Conservation (phyloP, 1,140 invertebrate species). For the Pogonomyrmex barbatus region DNA sequence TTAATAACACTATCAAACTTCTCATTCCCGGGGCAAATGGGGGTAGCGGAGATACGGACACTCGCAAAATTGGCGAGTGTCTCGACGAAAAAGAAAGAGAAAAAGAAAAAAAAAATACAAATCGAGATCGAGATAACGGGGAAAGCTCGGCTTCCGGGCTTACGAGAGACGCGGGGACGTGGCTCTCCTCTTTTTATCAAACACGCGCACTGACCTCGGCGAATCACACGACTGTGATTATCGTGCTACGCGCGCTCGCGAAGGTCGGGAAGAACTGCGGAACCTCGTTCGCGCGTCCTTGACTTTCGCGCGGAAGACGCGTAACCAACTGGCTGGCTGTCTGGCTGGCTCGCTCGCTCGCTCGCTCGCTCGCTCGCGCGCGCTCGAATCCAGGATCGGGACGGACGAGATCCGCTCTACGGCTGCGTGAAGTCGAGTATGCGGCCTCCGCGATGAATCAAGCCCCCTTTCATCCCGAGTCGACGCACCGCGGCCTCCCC, state of each 20-base stretch:
- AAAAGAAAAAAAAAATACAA: neutral
- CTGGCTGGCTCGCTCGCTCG: conserved; percentile 31
- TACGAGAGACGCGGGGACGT: neutral
- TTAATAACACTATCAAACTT: neutral
- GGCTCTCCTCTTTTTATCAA: conserved; percentile 8
- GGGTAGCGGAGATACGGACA: neutral
- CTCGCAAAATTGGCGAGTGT: neutral
- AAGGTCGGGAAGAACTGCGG: conserved; percentile 60
- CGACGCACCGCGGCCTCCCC: conserved; percentile 61
- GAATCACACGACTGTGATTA: conserved; percentile 48
- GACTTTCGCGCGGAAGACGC: conserved; percentile 76
- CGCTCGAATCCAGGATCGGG: conserved; percentile 72
- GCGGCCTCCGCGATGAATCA: conserved; percentile 76
- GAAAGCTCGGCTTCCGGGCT: neutral
- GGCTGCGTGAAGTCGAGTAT: conserved; percentile 78
- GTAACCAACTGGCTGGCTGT: conserved; percentile 60
- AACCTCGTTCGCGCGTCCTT: conserved; percentile 71
- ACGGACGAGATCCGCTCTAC: conserved; percentile 75
- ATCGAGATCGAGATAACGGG: neutral
- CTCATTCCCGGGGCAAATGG: neutral
- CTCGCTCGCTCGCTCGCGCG: conserved; percentile 49
- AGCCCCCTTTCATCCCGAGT: conserved; percentile 71
- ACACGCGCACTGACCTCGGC: conserved; percentile 28
- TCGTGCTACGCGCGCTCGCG: conserved; percentile 38
- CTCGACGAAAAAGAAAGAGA: neutral